These are phyloP conservation scores for Hemibagrus wyckioides DNA, from an alignment of 2,113 vertebrate genomes.

Conservation along the genomic window DNA sequence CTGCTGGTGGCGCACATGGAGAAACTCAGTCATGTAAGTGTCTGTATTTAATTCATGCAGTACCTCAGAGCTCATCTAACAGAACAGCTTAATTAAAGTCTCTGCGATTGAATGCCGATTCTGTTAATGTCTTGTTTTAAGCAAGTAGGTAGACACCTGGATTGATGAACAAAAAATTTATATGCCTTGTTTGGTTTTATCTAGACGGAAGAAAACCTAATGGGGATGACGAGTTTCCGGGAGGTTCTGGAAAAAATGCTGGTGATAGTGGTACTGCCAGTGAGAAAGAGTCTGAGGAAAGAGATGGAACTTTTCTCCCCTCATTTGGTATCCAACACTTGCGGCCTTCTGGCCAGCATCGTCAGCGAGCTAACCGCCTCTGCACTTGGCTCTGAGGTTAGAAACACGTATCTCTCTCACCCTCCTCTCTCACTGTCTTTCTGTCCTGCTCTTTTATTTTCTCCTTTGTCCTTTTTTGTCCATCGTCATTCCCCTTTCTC, in stretches of 20 bases:
- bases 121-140: not conserved
- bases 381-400: conserved; percentile 94
- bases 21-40: conserved; percentile 92
- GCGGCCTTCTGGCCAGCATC: conserved; percentile 92
- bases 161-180: not conserved
- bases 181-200: not conserved
- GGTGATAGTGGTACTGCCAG: conserved; percentile 94
- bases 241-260: conserved; percentile 98
- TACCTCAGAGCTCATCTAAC: not conserved
- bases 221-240: conserved; percentile 95
- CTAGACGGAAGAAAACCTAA: conserved; percentile 95
- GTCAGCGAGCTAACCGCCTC: conserved; percentile 97
- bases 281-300: conserved; percentile 91
- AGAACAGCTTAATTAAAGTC: not conserved
- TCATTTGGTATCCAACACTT: conserved; percentile 96
- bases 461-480: not conserved
- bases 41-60: not conserved
- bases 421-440: conserved; percentile 14
- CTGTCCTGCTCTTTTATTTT: not conserved
- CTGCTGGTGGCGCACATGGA: conserved; percentile 97
- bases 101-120: not conserved
- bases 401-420: not conserved
- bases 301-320: conserved; percentile 96
- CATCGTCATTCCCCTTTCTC: not conserved
- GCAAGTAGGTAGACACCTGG: not conserved